Base-by-base conservation (phyloP, 2,113 vertebrate genomes). In the Rhynchopsitta pachyrhyncha region DNA sequence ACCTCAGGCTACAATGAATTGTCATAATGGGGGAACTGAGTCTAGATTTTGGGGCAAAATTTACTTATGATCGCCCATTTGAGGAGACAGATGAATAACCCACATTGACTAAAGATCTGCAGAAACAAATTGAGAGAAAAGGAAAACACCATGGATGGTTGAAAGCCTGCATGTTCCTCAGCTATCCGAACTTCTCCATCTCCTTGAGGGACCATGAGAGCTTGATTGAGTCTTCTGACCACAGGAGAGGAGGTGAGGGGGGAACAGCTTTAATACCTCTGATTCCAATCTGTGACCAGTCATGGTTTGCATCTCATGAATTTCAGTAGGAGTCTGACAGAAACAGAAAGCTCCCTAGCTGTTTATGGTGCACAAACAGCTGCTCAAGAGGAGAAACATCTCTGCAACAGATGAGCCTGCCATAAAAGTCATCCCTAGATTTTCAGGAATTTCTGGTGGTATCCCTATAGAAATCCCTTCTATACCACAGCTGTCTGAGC, bases 321-420 rank as follows among this genome's bases (percentile, higher is more conserved):
- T 88, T 76, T 91, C 71, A 76, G 82, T 63, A 71, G 88, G 53
- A 86, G 25, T 47, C 52, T 52, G 57, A 46, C 19, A 84, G 78
- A 81, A 94, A 90, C 88, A 96, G 91, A 94, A 92, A 70, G 73
- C 69, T 93, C 19, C 66, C 90, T 93, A 89, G 53, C 92, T 84
- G 84, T 82, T 92, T 67, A 44, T 68, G 90, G 64, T 20, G 17
- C 62, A 76, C 14, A 22, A 90, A 49, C 83, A 95, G 83, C 78
- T 94, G 79, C 44, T 73, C 3, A 8, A 90, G 47, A 92, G 18
- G 33, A 68, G 44, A 88, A 90, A 64, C 29, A 1, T 35, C 23
- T 78, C 86, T 78, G 28, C 69, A 73, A 42, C 1, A 8, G 92
- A 53, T 69, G 63, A 93, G 62, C 33, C 86, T 92, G 60, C 63